A percentile compares a stretch with the other conserved stretches of the same genome.
Conservation (phyloP, 53 echinoderm and acorn worm species). For the Apostichopus leukothele region DNA sequence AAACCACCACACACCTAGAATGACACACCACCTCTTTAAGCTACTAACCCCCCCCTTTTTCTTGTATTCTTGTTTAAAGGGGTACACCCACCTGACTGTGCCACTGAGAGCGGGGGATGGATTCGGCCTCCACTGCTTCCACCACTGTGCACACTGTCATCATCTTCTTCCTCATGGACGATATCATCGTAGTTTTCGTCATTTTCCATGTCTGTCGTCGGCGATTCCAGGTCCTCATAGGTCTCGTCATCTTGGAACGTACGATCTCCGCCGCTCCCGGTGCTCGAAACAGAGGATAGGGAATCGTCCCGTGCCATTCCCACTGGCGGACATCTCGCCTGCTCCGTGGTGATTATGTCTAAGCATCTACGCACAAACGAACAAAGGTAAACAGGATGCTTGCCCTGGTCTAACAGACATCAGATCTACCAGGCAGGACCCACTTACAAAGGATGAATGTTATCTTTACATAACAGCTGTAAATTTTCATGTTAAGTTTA, state of each 20-base stretch:
- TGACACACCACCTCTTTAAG: no score
- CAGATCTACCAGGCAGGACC: no score
- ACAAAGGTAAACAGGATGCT: no score
- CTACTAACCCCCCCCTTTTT: no score
- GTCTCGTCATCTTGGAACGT: not conserved
- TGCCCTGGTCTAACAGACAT: no score
- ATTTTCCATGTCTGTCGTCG: constrained; percentile 1
- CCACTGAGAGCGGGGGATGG: not conserved
- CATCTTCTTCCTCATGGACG: constrained; percentile 16
- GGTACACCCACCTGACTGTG: constrained; percentile 1
- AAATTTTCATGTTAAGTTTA: no score
- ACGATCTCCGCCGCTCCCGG: not conserved
- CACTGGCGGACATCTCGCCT: not conserved
- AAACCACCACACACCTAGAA: no score
- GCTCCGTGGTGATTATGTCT: constrained; percentile 37
- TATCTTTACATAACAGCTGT: no score
- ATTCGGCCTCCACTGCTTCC: constrained; percentile 10
- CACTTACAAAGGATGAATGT: no score
- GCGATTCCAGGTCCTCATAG: constrained; percentile 21
- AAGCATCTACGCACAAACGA: not conserved
- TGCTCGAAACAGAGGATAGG: not conserved
- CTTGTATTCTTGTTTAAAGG: no score
- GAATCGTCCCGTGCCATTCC: not conserved
- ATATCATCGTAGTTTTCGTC: constrained; percentile 31
- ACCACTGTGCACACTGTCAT: constrained; percentile 26